Evolutionary conservation across 92 coral and sea anemone genomes (phyloP), one percentile per base, ranked within the genome.

Genomic region (Desmophyllum pertusum): DNA sequence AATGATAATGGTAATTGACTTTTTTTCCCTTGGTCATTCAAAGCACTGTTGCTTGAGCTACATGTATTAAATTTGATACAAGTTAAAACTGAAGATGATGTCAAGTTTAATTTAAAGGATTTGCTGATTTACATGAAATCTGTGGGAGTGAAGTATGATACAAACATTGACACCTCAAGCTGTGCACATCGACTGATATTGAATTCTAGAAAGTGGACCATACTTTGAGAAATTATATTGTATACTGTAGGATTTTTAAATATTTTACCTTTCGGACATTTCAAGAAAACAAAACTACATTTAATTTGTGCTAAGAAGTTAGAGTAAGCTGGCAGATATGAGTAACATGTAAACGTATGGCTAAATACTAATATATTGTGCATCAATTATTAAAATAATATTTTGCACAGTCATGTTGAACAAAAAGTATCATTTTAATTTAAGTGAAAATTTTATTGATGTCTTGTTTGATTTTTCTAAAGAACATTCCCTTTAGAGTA

Each of bases 161-260:
- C 79, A 75, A 50, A 75, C 73, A 51, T 39, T 36, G 6, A 33
- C 41, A 51, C 59, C 42, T 21, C 65, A 75, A 75, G 79, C 79
- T 75, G 66, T 75, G 79, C 37, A 27, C 19, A 35, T 52, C 10
- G 0, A 11, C 45, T 10, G 63, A 75, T 75, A 52, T 37, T 31
- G 36, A 19, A 53, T 75, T 75, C 3, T 25, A 27, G 3, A 29
- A 25, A 25, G 65, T 59, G 4, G 65, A 27, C 30, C 2, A 59
- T 27, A 27, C 17, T 59, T 29, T 57, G 15, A 46, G 52, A 3
- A 48, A 13, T 48, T 5, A 13, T 4, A 48, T 48, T 48, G 53
- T 14, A 48, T 13, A 3, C 21, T 14, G 0, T 3, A 13, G 19
- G 3, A 13, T 48, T 48, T 48, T 48, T 14, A 48, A 14, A 13